Evolutionary conservation across 2,113 vertebrate species (phyloP).

Genomic region (Axis porcinus): DNA sequence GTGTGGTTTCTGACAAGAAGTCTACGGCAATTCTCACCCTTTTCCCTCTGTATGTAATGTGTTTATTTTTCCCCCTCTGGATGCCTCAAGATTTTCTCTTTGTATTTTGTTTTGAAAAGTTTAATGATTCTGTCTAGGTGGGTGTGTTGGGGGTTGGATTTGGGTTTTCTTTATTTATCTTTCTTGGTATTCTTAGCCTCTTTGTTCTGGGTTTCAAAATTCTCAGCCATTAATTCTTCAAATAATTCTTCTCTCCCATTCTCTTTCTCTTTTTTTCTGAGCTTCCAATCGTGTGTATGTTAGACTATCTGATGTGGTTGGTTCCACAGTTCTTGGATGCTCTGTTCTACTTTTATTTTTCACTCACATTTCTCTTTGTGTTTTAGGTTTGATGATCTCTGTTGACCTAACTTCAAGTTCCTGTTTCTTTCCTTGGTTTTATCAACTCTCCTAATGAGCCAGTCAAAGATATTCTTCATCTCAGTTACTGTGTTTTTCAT

Average conservation of each 20-base stretch:
- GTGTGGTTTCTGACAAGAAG: not conserved
- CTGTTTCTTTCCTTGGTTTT: not conserved
- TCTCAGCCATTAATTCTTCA: slow-evolving; percentile 8
- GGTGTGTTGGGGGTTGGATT: not conserved
- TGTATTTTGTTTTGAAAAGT: not conserved
- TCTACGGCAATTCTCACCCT: not conserved
- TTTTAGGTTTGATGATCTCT: not conserved
- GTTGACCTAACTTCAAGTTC: not conserved
- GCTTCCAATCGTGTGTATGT: not conserved
- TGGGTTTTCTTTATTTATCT: not conserved
- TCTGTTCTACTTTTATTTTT: not conserved
- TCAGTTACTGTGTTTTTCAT: not conserved
- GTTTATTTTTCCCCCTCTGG: not conserved
- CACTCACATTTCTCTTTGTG: not conserved
- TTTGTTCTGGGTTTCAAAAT: not conserved
- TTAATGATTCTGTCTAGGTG: not conserved
- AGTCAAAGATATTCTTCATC: not conserved
- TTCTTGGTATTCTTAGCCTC: not conserved
- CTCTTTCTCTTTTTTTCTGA: not conserved
- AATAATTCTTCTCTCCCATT: not conserved
- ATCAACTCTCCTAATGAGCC: not conserved
- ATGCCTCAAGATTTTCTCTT: not conserved
- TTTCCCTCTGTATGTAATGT: not conserved
- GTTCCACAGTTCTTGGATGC: not conserved
- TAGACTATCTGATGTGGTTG: not conserved